Evolutionary conservation across 2,797 vertebrate species (phyloP).

Genomic region (Anisognathus igniventris): DNA sequence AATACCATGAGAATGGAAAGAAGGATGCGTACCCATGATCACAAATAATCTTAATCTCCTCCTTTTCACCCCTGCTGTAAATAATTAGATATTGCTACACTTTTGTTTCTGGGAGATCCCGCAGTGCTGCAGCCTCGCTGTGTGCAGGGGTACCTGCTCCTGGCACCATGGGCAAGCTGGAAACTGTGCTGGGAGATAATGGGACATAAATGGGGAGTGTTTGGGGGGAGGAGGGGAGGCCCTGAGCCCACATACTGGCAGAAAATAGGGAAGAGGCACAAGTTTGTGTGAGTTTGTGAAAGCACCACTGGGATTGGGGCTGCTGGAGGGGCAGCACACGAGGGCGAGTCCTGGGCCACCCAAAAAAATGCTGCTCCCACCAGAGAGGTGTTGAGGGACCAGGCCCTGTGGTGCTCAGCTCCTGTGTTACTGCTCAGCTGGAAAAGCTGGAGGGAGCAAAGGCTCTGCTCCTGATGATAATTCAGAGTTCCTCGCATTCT

Average conservation of each 20-base stretch:
- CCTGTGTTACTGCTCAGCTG: neutral
- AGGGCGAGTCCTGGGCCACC: neutral
- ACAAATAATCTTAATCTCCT: slow-evolving; percentile 49
- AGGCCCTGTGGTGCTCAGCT: neutral
- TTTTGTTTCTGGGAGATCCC: neutral
- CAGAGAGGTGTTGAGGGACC: neutral
- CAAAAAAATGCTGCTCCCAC: neutral
- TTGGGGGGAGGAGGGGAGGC: neutral
- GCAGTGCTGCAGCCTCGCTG: fast-evolving
- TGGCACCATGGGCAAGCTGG: neutral
- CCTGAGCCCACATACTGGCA: neutral
- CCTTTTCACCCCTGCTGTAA: neutral
- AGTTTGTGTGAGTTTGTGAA: neutral
- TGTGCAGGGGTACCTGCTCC: neutral
- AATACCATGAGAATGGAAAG: slow-evolving; percentile 62
- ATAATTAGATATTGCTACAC: slow-evolving; percentile 12
- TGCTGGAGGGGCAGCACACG: neutral
- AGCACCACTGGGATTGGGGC: fast-evolving
- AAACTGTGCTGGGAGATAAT: neutral
- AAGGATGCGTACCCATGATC: slow-evolving; percentile 45
- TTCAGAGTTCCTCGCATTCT: slow-evolving; percentile 40
- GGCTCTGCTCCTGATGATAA: neutral
- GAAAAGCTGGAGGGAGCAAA: neutral
- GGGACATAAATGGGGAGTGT: neutral
- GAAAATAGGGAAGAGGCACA: neutral